These are phyloP conservation scores for Chalcosyrphus nemorum DNA, from an alignment of 2,888 invertebrate genomes.

Conservation along the genomic window DNA sequence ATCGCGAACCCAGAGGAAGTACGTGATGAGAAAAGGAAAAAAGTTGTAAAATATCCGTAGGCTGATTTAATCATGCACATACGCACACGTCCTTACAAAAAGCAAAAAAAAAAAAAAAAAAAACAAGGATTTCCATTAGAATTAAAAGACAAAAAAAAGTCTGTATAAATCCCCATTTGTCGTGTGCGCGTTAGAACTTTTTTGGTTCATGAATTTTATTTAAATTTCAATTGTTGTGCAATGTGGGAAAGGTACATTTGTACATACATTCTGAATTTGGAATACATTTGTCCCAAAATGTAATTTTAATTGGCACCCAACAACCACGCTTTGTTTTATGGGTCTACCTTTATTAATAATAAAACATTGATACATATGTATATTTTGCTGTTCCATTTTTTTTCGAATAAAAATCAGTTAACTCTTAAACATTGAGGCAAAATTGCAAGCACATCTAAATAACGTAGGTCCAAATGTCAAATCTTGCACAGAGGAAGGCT, in stretches of 20 bases:
- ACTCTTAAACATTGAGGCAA: too few relatives aligned
- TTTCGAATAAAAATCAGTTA: constrained; percentile 10
- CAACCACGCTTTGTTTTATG: background rate
- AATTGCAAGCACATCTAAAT: too few relatives aligned
- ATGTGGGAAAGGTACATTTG: background rate
- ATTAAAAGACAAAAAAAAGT: background rate
- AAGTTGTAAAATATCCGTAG: constrained; percentile 11
- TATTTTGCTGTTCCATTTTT: background rate
- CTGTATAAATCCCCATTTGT: constrained; percentile 7
- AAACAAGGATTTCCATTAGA: constrained; percentile 9
- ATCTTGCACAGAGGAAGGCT: too few relatives aligned
- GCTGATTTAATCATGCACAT: constrained; percentile 32
- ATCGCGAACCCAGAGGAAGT: constrained; percentile 9
- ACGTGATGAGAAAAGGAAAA: constrained; percentile 3
- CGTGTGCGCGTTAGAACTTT: background rate
- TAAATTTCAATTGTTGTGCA: constrained; percentile 26
- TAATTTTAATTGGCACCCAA: constrained; percentile 51
- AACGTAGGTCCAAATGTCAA: too few relatives aligned
- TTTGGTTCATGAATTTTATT: constrained; percentile 16
- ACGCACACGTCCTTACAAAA: background rate
- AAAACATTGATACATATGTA: background rate
- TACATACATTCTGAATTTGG: background rate
- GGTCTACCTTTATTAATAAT: constrained; percentile 8
- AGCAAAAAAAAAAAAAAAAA: background rate
- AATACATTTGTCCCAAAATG: background rate